These are phyloP conservation scores for Nesospiza acunhae DNA, from an alignment of 2,113 vertebrate species.

Conservation along the genomic window DNA sequence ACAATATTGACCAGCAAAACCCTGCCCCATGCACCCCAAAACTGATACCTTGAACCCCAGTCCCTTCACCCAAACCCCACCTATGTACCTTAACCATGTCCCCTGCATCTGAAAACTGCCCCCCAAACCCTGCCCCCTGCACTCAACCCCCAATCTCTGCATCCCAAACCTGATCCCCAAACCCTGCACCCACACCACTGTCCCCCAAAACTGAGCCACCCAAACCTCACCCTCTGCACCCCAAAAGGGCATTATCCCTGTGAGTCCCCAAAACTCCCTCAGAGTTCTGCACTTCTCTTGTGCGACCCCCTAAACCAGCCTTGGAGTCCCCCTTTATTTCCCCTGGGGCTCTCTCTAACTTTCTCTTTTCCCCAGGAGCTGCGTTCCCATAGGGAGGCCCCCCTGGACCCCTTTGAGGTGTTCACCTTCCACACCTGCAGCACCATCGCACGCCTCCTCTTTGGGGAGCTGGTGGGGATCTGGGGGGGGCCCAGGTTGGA, in stretches of 20 bases:
- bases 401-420: constrained; percentile 79
- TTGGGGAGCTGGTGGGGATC: constrained; percentile 55
- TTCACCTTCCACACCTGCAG: constrained; percentile 83
- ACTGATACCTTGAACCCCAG: background rate
- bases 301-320: background rate
- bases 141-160: background rate
- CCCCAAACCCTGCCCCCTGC: background rate
- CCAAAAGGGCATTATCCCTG: too few relatives aligned
- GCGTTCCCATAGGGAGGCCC: constrained; percentile 53
- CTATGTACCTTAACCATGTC: background rate
- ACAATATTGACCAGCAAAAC: background rate
- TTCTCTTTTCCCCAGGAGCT: constrained; percentile 70
- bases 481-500: fast-evolving
- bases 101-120: background rate
- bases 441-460: constrained; percentile 80
- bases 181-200: background rate
- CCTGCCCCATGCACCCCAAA: background rate
- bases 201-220: background rate
- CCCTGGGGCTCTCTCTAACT: background rate
- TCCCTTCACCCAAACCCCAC: background rate
- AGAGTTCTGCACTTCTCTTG: background rate
- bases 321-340: background rate
- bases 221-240: background rate
- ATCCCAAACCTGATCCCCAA: background rate
- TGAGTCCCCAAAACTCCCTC: background rate